phyloP scores from a whole-genome alignment of 2,797 vertebrate genomes.

The Coregonus suidteri region DNA sequence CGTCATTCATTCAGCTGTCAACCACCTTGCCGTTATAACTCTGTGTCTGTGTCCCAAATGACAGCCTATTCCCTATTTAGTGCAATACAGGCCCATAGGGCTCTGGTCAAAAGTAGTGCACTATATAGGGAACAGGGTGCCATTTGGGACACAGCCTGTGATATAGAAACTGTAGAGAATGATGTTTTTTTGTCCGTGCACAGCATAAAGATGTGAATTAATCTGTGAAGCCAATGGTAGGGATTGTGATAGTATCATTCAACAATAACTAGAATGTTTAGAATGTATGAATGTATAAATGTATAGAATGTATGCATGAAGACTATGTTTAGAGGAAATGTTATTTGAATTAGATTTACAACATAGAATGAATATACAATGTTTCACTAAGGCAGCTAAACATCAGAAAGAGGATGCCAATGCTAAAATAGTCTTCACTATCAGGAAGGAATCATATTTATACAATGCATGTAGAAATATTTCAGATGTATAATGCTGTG shows the following conservation, averaged over 20 bases:
- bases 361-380: not conserved
- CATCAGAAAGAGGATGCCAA: not conserved
- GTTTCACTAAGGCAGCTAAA: not conserved
- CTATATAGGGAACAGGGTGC: too few species aligned
- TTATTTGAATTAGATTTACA: not conserved
- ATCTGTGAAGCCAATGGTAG: not conserved
- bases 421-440: not conserved
- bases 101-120: too few species aligned
- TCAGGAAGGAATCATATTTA: not conserved
- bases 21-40: not conserved
- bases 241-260: not conserved
- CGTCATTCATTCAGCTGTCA: too few species aligned
- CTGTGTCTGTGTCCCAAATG: not conserved
- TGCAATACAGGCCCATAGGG: too few species aligned
- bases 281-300: too few species aligned
- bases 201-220: not conserved
- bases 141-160: conserved; percentile 2
- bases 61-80: too few species aligned
- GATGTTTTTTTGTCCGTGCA: not conserved
- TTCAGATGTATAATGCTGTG: not conserved
- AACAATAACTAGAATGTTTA: not conserved
- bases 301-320: not conserved
- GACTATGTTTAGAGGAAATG: not conserved
- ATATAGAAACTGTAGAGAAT: conserved; percentile 21
- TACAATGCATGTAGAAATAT: not conserved